phyloP scores from a whole-genome alignment of 1,140 invertebrate species.

The Ylistrum balloti region DNA sequence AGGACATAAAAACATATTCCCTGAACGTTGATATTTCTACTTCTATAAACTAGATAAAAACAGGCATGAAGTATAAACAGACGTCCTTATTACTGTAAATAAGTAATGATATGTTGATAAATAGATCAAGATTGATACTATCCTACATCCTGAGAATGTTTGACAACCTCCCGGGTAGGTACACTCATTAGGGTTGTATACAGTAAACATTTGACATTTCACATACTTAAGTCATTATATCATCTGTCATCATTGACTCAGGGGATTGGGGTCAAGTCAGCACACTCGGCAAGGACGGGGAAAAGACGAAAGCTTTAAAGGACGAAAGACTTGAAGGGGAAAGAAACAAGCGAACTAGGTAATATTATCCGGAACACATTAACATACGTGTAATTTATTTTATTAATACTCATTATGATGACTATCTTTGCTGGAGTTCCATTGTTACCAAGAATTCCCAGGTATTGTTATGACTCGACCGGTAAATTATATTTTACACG shows the following conservation, averaged over 20 bases:
- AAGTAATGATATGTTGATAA: conserved; percentile 1
- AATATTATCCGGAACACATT: background rate
- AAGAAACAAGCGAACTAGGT: background rate
- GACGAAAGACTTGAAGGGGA: background rate
- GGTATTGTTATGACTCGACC: background rate
- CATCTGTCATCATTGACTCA: background rate
- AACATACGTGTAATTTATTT: background rate
- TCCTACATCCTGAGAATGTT: too few relatives aligned
- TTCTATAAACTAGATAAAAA: too few relatives aligned
- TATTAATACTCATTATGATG: background rate
- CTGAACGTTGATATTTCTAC: too few relatives aligned
- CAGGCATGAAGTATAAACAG: too few relatives aligned
- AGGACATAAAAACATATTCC: too few relatives aligned
- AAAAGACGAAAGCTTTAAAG: background rate
- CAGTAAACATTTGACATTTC: conserved; percentile 18
- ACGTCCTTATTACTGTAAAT: background rate
- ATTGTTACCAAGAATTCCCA: background rate
- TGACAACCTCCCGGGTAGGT: background rate
- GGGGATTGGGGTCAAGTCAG: background rate
- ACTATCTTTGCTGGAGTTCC: background rate
- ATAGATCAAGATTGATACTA: background rate
- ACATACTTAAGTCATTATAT: background rate
- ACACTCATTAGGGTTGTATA: background rate
- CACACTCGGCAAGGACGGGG: background rate
- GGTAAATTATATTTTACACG: conserved; percentile 28